Conservation (phyloP, 2,113 vertebrate species). For the Puntigrus tetrazona region DNA sequence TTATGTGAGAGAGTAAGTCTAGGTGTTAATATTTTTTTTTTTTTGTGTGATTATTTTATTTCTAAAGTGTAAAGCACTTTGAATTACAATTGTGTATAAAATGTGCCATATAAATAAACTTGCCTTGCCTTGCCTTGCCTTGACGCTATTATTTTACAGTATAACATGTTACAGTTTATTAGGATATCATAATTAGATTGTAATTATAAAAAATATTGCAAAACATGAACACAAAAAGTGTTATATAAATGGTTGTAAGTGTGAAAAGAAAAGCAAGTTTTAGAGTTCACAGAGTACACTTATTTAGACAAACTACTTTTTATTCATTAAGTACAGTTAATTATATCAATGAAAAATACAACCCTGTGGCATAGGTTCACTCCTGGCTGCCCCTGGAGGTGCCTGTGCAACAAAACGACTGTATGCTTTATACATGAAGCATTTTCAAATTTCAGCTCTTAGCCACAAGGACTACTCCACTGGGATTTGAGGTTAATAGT, state of each 20-base stretch:
- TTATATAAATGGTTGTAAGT: neutral
- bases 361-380: neutral
- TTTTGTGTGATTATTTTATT: too few species aligned
- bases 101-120: too few species aligned
- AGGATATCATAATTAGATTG: neutral
- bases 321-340: neutral
- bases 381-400: neutral
- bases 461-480: slow-evolving; percentile 21
- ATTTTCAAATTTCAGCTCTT: neutral
- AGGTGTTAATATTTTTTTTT: too few species aligned
- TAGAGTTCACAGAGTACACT: slow-evolving; percentile 7
- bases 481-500: neutral
- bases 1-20: too few species aligned
- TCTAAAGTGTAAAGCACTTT: too few species aligned
- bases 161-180: slow-evolving; percentile 24
- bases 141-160: too few species aligned
- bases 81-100: too few species aligned
- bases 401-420: slow-evolving; percentile 13
- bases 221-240: neutral
- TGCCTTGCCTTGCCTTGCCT: too few species aligned
- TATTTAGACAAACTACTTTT: slow-evolving; percentile 48
- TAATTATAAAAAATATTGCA: neutral
- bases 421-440: neutral
- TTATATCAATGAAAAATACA: neutral
- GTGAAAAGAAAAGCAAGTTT: neutral